Evolutionary conservation across 2,113 vertebrate genomes (phyloP).

Genomic region (Pteropus alecto): DNA sequence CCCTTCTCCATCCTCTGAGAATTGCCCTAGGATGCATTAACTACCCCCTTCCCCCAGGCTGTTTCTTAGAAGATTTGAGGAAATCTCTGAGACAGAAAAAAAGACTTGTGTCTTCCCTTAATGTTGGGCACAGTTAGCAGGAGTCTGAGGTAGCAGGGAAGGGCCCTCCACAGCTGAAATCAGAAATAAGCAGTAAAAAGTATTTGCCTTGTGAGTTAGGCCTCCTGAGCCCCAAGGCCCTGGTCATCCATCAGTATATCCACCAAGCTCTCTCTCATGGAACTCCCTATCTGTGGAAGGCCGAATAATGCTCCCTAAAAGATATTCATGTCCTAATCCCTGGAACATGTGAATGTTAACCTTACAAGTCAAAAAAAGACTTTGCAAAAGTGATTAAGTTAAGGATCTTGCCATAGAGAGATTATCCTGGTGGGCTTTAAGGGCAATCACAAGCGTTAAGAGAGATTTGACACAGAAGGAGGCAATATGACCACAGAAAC

Average conservation of each 20-base stretch:
- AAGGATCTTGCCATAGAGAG: not conserved
- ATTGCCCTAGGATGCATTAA: not conserved
- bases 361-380: not conserved
- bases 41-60: not conserved
- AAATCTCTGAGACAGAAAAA: not conserved
- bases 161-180: not conserved
- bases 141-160: not conserved
- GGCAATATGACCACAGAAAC: not conserved
- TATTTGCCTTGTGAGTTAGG: not conserved
- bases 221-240: not conserved
- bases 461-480: not conserved
- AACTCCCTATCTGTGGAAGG: not conserved
- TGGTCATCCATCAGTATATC: not conserved
- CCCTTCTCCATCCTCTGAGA: not conserved
- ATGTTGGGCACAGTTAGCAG: not conserved
- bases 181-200: not conserved
- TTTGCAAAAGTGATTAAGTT: not conserved
- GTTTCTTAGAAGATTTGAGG: not conserved
- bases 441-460: not conserved
- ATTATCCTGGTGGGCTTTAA: not conserved
- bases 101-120: not conserved
- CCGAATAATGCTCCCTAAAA: not conserved
- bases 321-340: not conserved
- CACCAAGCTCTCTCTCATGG: not conserved
- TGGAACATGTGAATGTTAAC: not conserved